phyloP scores from a whole-genome alignment of 2,113 vertebrate genomes.

The zebrafish (Danio rerio) region GRCz12tu NC_133177.1:57161501-57162000 shows the following conservation, averaged over 20 bases:
- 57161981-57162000: too few species aligned
- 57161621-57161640: background rate
- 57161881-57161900: too few species aligned
- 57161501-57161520: conserved; percentile 70
- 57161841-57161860: too few species aligned
- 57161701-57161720: background rate
- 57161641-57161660: background rate
- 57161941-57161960: too few species aligned
- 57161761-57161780: too few species aligned
- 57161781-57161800: background rate
- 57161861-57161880: too few species aligned
- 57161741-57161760: background rate
- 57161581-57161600: conserved; percentile 11
- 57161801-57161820: background rate
- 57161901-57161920: too few species aligned
- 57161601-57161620: background rate
- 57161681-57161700: background rate
- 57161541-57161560: conserved; percentile 73
- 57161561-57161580: conserved; percentile 63
- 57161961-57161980: too few species aligned
- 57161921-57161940: too few species aligned
- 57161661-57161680: background rate
- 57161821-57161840: too few species aligned
- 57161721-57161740: background rate
- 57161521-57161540: conserved; percentile 77